Evolutionary conservation across 2,888 invertebrate genomes (phyloP).

Genomic region (Caprella mutica): DNA sequence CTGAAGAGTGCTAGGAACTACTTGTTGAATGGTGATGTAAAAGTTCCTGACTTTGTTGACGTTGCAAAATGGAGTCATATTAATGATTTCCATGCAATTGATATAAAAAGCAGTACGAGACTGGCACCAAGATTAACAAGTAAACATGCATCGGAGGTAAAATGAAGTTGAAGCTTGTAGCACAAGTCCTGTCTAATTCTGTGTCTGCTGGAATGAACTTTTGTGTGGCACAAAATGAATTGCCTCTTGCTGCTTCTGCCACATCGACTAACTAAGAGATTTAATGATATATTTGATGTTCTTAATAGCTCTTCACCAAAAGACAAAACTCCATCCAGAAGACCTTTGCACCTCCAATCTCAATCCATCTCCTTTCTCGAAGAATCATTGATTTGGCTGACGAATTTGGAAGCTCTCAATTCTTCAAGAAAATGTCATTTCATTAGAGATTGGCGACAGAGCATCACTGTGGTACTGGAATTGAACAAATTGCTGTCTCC

Average conservation of each 20-base stretch:
- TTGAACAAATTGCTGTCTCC: neutral
- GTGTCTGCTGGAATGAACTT: neutral
- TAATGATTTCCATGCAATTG: neutral
- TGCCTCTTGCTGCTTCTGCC: neutral
- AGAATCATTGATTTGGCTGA: neutral
- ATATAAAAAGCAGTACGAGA: neutral
- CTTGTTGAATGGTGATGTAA: neutral
- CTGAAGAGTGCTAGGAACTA: neutral
- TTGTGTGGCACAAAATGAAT: neutral
- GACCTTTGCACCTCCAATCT: neutral
- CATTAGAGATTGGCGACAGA: neutral
- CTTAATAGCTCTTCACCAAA: neutral
- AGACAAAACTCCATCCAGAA: neutral
- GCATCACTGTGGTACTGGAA: neutral
- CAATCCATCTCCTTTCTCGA: neutral
- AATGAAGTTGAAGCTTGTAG: neutral
- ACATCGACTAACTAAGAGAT: neutral
- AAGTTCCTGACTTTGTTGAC: neutral
- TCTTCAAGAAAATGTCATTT: neutral
- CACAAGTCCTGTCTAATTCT: neutral
- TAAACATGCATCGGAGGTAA: neutral
- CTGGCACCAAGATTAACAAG: neutral
- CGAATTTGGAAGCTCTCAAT: neutral
- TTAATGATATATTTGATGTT: neutral
- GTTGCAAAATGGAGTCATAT: neutral